Conservation (phyloP, 2,113 vertebrate genomes). For the Megalops atlanticus region DNA sequence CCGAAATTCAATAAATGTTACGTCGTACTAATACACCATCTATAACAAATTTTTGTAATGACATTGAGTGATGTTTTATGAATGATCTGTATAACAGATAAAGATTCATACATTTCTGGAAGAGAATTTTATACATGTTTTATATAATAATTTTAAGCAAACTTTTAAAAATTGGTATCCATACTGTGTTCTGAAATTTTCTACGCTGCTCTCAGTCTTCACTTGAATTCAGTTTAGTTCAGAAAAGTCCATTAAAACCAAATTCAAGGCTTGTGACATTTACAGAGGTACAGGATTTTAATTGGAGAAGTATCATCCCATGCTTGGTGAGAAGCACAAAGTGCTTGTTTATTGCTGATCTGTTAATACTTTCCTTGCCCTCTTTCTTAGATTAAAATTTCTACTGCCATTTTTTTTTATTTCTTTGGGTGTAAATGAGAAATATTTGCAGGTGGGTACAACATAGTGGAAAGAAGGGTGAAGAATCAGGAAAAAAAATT, state of each 20-base stretch:
- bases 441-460: not conserved
- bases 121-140: not conserved
- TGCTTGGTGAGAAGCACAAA: not conserved
- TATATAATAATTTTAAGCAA: not conserved
- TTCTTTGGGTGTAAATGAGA: not conserved
- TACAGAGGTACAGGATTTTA: not conserved
- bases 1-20: constrained; percentile 23
- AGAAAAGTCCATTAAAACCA: no score
- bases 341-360: not conserved
- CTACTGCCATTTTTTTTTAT: not conserved
- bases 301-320: not conserved
- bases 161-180: not conserved
- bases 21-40: not conserved
- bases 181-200: not conserved
- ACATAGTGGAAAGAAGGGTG: not conserved
- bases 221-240: no score
- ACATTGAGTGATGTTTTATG: not conserved
- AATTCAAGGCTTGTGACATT: no score
- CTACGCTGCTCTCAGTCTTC: not conserved
- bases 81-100: not conserved
- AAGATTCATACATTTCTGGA: not conserved
- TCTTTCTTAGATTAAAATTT: not conserved
- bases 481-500: not conserved
- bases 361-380: not conserved
- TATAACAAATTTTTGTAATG: not conserved